phyloP scores from a whole-genome alignment of 2,113 vertebrate genomes.

The Macroglossus sobrinus region DNA sequence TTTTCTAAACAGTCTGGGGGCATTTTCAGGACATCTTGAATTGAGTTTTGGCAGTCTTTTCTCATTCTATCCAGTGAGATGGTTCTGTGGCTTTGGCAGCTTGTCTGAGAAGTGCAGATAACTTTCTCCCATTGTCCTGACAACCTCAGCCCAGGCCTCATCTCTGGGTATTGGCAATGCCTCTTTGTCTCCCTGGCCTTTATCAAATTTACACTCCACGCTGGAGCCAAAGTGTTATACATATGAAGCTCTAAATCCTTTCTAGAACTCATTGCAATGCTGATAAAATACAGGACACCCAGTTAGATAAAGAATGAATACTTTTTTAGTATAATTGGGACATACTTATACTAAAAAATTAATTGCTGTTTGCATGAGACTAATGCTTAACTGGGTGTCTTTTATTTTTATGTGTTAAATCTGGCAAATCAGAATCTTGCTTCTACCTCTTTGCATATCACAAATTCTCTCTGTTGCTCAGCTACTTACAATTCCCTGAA shows the following conservation, averaged over 20 bases:
- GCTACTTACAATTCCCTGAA: background rate
- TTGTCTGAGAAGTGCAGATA: background rate
- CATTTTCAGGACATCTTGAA: background rate
- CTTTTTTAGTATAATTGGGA: background rate
- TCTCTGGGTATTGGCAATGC: background rate
- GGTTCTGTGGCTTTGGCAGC: background rate
- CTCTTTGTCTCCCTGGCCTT: background rate
- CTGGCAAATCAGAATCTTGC: background rate
- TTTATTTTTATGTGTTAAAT: background rate
- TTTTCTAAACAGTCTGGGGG: background rate
- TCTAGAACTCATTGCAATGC: background rate
- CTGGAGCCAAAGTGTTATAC: background rate
- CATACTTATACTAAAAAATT: background rate
- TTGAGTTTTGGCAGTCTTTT: background rate
- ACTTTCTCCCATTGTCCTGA: background rate
- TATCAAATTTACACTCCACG: background rate
- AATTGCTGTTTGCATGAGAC: background rate
- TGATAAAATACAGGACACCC: background rate
- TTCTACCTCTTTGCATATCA: background rate
- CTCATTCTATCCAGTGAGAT: background rate
- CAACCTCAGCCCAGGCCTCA: background rate
- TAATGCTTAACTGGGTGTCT: background rate
- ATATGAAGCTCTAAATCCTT: background rate
- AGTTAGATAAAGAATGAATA: background rate
- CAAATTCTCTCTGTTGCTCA: background rate